A percentile compares a stretch with the other conserved stretches of the same genome.
These are phyloP conservation scores for Diarsia dahlii DNA, from an alignment of 2,888 invertebrate genomes.

Conservation along the genomic window DNA sequence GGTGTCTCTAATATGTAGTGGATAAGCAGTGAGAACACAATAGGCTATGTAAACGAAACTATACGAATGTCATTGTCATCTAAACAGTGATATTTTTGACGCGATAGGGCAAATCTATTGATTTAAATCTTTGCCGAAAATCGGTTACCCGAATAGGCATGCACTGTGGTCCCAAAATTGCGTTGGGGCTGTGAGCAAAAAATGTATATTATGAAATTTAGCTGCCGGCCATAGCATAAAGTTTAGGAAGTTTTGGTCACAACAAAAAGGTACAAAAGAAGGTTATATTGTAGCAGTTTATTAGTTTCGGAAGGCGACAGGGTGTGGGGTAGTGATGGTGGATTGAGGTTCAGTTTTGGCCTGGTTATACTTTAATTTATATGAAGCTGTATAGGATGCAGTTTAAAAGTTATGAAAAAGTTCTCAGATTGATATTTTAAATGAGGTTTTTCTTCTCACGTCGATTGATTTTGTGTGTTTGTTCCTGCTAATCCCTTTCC, in stretches of 20 bases:
- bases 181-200: slow-evolving; percentile 71
- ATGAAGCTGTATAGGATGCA: too few relatives aligned
- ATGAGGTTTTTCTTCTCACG: too few relatives aligned
- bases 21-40: not conserved
- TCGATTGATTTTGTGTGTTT: too few relatives aligned
- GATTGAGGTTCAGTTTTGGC: not conserved
- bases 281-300: slow-evolving; percentile 61
- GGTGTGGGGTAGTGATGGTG: not conserved
- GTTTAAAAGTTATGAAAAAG: too few relatives aligned
- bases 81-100: not conserved
- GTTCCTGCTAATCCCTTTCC: too few relatives aligned
- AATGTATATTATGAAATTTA: slow-evolving; percentile 76
- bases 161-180: slow-evolving; percentile 68
- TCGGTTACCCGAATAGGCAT: slow-evolving; percentile 61
- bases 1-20: not conserved
- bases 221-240: slow-evolving; percentile 60
- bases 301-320: slow-evolving; percentile 42
- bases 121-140: slow-evolving; percentile 24
- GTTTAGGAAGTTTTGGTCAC: slow-evolving; percentile 56
- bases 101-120: not conserved
- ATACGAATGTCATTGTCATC: not conserved
- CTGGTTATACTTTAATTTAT: too few relatives aligned
- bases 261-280: slow-evolving; percentile 60
- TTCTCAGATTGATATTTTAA: too few relatives aligned
- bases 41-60: not conserved